Percentiles rank a stretch among this genome's conserved stretches.
Conservation (phyloP, 2,888 invertebrate genomes). For the Drosophila silvestris region DNA sequence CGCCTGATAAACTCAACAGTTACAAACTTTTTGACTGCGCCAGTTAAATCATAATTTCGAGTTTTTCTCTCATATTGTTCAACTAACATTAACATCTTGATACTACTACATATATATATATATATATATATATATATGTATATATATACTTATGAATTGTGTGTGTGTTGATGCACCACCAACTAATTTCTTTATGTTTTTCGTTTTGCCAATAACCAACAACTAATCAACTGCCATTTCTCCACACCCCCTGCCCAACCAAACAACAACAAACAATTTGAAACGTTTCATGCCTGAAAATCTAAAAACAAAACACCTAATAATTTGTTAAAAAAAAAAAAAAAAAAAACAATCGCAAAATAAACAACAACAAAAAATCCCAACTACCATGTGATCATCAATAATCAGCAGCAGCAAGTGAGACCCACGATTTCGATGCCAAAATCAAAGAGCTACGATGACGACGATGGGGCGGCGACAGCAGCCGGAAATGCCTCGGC, state of each 20-base stretch:
- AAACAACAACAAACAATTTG: conserved; percentile 22
- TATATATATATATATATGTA: conserved; percentile 6
- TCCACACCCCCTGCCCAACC: conserved; percentile 37
- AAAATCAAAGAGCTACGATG: conserved; percentile 85
- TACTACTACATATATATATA: conserved; percentile 3
- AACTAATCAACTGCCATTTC: conserved; percentile 72
- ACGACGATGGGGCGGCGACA: conserved; percentile 65
- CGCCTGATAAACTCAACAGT: conserved; percentile 25
- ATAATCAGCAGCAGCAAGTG: conserved; percentile 52
- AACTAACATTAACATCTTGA: conserved; percentile 5
- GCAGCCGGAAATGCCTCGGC: conserved; percentile 25
- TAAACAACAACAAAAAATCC: conserved; percentile 17
- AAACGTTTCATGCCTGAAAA: conserved; percentile 23
- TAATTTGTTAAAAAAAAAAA: conserved; percentile 18
- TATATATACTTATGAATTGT: conserved; percentile 6
- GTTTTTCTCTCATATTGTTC: conserved; percentile 12
- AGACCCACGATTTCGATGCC: conserved; percentile 87
- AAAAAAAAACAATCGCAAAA: conserved; percentile 10
- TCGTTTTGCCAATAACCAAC: conserved; percentile 52
- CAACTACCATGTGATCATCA: conserved; percentile 26
- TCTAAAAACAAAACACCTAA: conserved; percentile 17
- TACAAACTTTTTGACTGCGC: conserved; percentile 64
- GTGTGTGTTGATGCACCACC: conserved; percentile 23
- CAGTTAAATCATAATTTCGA: conserved; percentile 41
- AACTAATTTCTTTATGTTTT: conserved; percentile 37